Conservation (phyloP, 2,113 vertebrate species). For the Neodontobutis hainanensis region DNA sequence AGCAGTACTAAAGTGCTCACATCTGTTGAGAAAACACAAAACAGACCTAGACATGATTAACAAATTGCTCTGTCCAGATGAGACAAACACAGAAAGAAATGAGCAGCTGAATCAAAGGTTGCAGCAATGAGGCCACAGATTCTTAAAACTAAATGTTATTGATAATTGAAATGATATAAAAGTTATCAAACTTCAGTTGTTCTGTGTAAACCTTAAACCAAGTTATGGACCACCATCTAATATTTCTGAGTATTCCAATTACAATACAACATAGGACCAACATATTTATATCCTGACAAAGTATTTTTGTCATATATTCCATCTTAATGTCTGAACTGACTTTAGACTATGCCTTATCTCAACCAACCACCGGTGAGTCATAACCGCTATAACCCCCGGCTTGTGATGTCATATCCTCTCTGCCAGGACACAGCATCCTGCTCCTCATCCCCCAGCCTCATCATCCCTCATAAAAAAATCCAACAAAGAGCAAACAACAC, state of each 20-base stretch:
- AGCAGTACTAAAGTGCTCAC: conserved; percentile 15
- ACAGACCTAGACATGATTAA: conserved; percentile 41
- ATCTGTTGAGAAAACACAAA: conserved; percentile 38
- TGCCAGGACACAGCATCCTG: conserved; percentile 41
- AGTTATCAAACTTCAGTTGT: too few species aligned
- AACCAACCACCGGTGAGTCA: conserved; percentile 5
- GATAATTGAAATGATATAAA: too few species aligned
- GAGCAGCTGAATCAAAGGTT: conserved; percentile 27
- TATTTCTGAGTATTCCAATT: too few species aligned
- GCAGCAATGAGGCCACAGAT: conserved; percentile 16
- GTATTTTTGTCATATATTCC: too few species aligned
- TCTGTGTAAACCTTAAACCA: too few species aligned
- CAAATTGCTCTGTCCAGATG: conserved; percentile 24
- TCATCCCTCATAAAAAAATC: conserved; percentile 66
- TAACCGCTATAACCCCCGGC: conserved; percentile 12
- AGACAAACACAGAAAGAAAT: conserved; percentile 25
- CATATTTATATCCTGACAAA: too few species aligned
- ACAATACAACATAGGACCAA: too few species aligned
- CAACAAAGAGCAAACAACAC: conserved; percentile 73
- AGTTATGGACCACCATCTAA: too few species aligned
- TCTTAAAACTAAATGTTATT: too few species aligned
- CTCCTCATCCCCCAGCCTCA: conserved; percentile 49
- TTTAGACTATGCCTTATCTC: neutral
- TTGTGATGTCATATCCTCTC: conserved; percentile 67
- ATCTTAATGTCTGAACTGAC: too few species aligned